Conservation (phyloP, 2,888 invertebrate genomes). For the Octonoba sinensis region DNA sequence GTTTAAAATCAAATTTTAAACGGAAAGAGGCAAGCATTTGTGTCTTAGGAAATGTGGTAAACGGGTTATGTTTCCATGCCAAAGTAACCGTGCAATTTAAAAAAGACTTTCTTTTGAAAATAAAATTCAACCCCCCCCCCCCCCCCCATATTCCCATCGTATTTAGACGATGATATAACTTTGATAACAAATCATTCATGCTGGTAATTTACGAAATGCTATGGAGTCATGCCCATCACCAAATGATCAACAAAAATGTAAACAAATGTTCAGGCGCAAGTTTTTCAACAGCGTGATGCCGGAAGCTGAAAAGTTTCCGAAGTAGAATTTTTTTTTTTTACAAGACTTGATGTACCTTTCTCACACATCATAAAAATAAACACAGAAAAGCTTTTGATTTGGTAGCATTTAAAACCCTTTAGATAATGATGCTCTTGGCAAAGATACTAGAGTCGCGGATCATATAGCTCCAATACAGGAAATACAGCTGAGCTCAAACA, state of each 20-base stretch:
- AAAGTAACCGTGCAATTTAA: too few relatives aligned
- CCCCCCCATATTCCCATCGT: too few relatives aligned
- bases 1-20: too few relatives aligned
- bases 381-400: neutral
- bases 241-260: slow-evolving; percentile 16
- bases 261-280: slow-evolving; percentile 5
- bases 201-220: neutral
- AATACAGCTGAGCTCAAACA: neutral
- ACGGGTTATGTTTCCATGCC: too few relatives aligned
- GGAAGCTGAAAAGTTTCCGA: neutral
- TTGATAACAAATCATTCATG: too few relatives aligned
- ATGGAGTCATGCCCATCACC: slow-evolving; percentile 2
- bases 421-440: slow-evolving; percentile 33
- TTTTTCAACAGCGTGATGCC: slow-evolving; percentile 9
- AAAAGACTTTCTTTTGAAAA: too few relatives aligned
- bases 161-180: too few relatives aligned
- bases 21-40: too few relatives aligned
- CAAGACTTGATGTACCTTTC: neutral
- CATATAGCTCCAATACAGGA: slow-evolving; percentile 5
- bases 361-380: neutral
- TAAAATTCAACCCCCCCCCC: too few relatives aligned
- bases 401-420: slow-evolving; percentile 1
- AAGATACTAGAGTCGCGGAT: slow-evolving; percentile 24
- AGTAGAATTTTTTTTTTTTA: neutral
- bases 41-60: too few relatives aligned